A percentile compares a stretch with the other conserved stretches of the same genome.
These are phyloP conservation scores for Valencia hispanica DNA, from an alignment of 2,797 vertebrate species.

Conservation along the genomic window DNA sequence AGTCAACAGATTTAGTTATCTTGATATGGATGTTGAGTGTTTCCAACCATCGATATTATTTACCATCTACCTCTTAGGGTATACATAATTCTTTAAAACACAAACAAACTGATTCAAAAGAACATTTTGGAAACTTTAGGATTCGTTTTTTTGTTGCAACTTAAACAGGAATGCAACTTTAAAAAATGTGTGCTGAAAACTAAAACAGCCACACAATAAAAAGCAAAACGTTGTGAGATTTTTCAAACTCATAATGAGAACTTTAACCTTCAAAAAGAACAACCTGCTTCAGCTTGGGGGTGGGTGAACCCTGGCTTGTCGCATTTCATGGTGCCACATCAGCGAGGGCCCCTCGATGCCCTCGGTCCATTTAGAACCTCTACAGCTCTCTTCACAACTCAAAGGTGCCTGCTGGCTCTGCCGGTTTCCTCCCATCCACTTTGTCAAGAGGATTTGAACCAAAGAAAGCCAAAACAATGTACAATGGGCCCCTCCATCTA, in stretches of 20 bases:
- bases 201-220: slow-evolving; percentile 39
- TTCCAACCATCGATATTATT: not conserved
- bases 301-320: slow-evolving; percentile 74
- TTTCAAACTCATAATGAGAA: slow-evolving; percentile 44
- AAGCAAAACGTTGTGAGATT: slow-evolving; percentile 52
- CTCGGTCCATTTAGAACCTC: slow-evolving; percentile 63
- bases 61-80: not conserved
- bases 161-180: slow-evolving; percentile 14
- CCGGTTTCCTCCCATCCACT: slow-evolving; percentile 55
- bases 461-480: slow-evolving; percentile 71
- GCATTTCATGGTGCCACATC: slow-evolving; percentile 78
- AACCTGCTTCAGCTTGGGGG: slow-evolving; percentile 60
- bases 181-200: slow-evolving; percentile 32
- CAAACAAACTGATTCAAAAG: slow-evolving; percentile 15
- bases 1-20: not conserved
- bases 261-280: slow-evolving; percentile 66
- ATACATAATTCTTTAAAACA: slow-evolving; percentile 11
- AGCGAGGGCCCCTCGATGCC: slow-evolving; percentile 64
- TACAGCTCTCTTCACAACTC: slow-evolving; percentile 54
- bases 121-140: not conserved
- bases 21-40: no score
- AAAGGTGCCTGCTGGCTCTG: slow-evolving; percentile 67
- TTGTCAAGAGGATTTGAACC: slow-evolving; percentile 71
- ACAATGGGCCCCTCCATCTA: slow-evolving; percentile 59
- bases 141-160: not conserved